Evolutionary conservation across 2,888 invertebrate species (phyloP).

Genomic region (Blastobasis adustella): DNA sequence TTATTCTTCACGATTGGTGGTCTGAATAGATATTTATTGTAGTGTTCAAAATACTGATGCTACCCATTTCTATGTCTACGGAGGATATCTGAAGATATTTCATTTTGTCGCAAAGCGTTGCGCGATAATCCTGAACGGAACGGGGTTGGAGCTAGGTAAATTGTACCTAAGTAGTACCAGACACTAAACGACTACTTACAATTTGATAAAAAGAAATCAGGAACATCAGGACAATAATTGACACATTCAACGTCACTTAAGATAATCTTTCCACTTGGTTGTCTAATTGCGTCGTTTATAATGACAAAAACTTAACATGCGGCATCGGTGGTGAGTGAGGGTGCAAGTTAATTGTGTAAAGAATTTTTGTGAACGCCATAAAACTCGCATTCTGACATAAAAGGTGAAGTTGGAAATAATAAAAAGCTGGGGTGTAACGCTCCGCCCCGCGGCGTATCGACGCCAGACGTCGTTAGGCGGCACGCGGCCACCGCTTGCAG

Average conservation of each 20-base stretch:
- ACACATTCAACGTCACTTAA: constrained; percentile 24
- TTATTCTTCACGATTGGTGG: too few relatives aligned
- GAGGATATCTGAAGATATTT: too few relatives aligned
- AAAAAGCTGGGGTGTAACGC: constrained; percentile 45
- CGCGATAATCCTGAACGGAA: too few relatives aligned
- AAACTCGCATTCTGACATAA: constrained; percentile 60
- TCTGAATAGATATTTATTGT: too few relatives aligned
- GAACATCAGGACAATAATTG: constrained; percentile 7
- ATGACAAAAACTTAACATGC: constrained; percentile 45
- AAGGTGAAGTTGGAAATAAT: constrained; percentile 61
- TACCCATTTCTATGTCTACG: too few relatives aligned
- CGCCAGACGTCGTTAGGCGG: constrained; percentile 37
- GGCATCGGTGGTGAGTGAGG: constrained; percentile 39
- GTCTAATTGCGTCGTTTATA: constrained; percentile 53
- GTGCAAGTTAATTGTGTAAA: constrained; percentile 61
- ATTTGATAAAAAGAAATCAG: too few relatives aligned
- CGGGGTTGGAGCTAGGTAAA: too few relatives aligned
- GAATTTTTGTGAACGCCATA: constrained; percentile 61
- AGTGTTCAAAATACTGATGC: too few relatives aligned
- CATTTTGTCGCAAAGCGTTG: too few relatives aligned
- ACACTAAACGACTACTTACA: too few relatives aligned
- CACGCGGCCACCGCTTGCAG: constrained; percentile 23
- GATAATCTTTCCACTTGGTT: constrained; percentile 36
- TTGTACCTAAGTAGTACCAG: too few relatives aligned
- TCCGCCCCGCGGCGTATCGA: constrained; percentile 34